Evolutionary conservation across 2,888 invertebrate genomes (phyloP), one percentile per base, ranked within the genome.

Genomic region (Eurois occulta): DNA sequence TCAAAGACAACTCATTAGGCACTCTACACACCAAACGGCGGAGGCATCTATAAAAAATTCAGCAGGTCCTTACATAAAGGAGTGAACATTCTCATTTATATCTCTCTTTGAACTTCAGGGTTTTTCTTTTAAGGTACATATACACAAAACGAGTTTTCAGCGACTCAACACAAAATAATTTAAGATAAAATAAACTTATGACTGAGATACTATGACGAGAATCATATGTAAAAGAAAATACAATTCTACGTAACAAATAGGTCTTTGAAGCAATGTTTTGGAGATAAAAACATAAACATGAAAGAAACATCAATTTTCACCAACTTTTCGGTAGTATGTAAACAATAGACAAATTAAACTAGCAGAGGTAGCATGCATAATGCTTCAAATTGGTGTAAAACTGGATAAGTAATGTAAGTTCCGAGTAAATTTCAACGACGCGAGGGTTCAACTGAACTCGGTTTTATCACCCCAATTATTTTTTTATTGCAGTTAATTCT

Each of bases 1-100:
- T 91, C 90, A 92, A 92, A 93, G 93, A 93, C 92, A 92, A 91
- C 93, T 94, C 93, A 94, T 94, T 93, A 93, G 92, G 92, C 93
- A 93, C 93, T 93, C 91, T 90, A 92, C 92, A 92, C 91, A 92
- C 91, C 91, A 91, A 92, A 91, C 91, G 91, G 88, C 90, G 90
- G 90, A 90, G 91, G 89, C 88, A 90, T 91, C 91, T 90, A 92
- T 93, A 92, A 93, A 94, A 94, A 93, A 94, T 92, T 94, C 93
- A 92, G 88, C 89, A 89, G 86, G 91, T 91, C 91, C 92, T 91
- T 91, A 91, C 91, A 89, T 89, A 89, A 89, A 88, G 86, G 87
- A 88, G 88, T 88, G 89, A 88, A 89, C 85, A 91, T 93, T 92
- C 92, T 91, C 91, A 91, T 92, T 92, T 90, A 91, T 91, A 91